phyloP scores from a whole-genome alignment of 1,140 invertebrate genomes.

The Cecropterus lyciades region DNA sequence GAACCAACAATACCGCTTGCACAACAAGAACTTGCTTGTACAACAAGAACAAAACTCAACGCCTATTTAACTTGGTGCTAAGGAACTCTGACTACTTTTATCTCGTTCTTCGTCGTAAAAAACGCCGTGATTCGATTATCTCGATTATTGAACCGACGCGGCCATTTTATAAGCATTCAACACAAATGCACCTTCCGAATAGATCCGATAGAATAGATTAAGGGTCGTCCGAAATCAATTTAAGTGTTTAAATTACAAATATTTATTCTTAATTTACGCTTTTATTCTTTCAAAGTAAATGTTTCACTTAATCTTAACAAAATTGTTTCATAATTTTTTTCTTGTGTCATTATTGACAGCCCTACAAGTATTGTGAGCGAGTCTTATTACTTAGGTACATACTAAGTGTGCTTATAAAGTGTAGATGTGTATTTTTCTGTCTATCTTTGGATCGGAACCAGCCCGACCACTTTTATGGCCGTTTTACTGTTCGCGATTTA shows the following conservation, averaged over 20 bases:
- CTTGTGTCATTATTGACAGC: constrained; percentile 4
- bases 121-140: constrained; percentile 55
- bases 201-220: constrained; percentile 33
- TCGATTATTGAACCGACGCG: constrained; percentile 52
- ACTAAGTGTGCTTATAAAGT: constrained; percentile 45
- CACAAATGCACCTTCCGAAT: constrained; percentile 38
- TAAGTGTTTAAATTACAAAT: constrained; percentile 6
- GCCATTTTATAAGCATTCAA: constrained; percentile 43
- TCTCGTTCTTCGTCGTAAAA: constrained; percentile 45
- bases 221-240: constrained; percentile 40
- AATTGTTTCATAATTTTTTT: neutral
- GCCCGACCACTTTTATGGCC: constrained; percentile 71
- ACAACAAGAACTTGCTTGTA: no score
- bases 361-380: constrained; percentile 41
- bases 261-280: neutral
- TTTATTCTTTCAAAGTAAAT: neutral
- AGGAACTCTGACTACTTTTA: constrained; percentile 55
- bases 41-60: constrained; percentile 47
- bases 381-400: no score
- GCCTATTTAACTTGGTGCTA: constrained; percentile 54
- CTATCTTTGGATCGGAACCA: constrained; percentile 58
- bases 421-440: constrained; percentile 55
- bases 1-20: neutral
- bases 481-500: constrained; percentile 79
- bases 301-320: neutral